phyloP scores from a whole-genome alignment of 2,888 invertebrate species.

The Zelleria hepariella region DNA sequence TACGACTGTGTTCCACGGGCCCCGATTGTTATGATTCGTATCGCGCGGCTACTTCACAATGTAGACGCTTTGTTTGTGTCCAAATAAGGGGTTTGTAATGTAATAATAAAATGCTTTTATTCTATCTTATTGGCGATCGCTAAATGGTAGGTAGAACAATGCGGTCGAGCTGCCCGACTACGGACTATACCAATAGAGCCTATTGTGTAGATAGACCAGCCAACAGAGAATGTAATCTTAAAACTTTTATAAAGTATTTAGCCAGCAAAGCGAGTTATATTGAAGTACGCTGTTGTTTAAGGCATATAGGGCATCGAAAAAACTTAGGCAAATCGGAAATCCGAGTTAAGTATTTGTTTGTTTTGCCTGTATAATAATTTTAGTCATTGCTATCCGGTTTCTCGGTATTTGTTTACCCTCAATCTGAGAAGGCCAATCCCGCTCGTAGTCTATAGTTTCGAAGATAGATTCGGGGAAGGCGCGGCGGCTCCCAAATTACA shows the following conservation, averaged over 20 bases:
- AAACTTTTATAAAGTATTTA: too few relatives aligned
- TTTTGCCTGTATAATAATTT: neutral
- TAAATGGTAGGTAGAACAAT: neutral
- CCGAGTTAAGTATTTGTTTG: too few relatives aligned
- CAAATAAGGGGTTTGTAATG: neutral
- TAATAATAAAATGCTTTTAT: neutral
- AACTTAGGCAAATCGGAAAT: too few relatives aligned
- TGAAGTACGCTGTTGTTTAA: too few relatives aligned
- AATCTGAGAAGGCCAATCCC: neutral
- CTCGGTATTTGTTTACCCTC: conserved; percentile 21
- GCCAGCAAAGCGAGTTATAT: too few relatives aligned
- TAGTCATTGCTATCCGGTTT: neutral
- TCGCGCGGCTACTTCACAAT: conserved; percentile 1
- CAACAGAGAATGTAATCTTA: too few relatives aligned
- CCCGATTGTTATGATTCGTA: conserved; percentile 1
- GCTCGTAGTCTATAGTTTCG: conserved; percentile 13
- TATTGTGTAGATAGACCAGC: too few relatives aligned
- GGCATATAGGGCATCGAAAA: too few relatives aligned
- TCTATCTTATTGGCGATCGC: neutral
- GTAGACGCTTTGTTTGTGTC: neutral
- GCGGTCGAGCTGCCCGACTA: neutral
- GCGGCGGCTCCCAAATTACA: conserved; percentile 54
- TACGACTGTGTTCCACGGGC: neutral
- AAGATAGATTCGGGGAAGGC: conserved; percentile 47
- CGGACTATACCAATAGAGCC: too few relatives aligned